Percentiles rank a stretch among this genome's conserved stretches.
phyloP scores from a whole-genome alignment of 2,888 invertebrate genomes.

The Linnaemya tessellans region DNA sequence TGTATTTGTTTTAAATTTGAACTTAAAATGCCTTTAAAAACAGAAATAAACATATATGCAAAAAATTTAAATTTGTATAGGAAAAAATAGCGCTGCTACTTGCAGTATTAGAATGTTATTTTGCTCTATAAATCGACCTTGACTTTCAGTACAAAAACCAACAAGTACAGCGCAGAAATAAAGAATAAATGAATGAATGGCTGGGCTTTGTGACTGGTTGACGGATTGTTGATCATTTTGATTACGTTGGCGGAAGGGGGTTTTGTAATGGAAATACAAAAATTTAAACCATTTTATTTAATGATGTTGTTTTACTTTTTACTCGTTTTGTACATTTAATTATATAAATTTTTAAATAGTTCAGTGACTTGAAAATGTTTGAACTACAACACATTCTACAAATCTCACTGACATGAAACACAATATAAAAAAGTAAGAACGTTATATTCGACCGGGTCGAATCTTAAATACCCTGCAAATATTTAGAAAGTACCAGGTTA shows the following conservation, averaged over 20 bases:
- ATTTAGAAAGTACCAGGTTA: too few species aligned
- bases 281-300: constrained; percentile 42
- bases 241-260: constrained; percentile 24
- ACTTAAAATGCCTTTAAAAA: constrained; percentile 49
- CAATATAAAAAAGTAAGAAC: neutral
- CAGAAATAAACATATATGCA: constrained; percentile 26
- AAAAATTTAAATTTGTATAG: constrained; percentile 25
- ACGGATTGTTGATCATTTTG: constrained; percentile 16
- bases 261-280: constrained; percentile 36
- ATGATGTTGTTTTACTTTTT: constrained; percentile 20
- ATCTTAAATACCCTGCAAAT: too few species aligned
- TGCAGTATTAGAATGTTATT: constrained; percentile 13
- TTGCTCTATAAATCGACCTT: constrained; percentile 66
- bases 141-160: constrained; percentile 65
- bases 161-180: constrained; percentile 43
- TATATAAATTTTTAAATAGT: constrained; percentile 62
- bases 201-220: neutral
- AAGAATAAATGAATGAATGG: constrained; percentile 46
- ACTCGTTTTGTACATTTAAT: constrained; percentile 32
- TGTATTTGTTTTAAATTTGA: constrained; percentile 51
- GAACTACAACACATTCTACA: constrained; percentile 38
- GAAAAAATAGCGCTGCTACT: constrained; percentile 12
- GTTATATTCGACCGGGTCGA: too few species aligned
- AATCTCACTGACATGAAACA: constrained; percentile 15
- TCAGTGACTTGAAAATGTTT: constrained; percentile 59